phyloP scores from a whole-genome alignment of 2,113 vertebrate species.

The Zapus hudsonius region DNA sequence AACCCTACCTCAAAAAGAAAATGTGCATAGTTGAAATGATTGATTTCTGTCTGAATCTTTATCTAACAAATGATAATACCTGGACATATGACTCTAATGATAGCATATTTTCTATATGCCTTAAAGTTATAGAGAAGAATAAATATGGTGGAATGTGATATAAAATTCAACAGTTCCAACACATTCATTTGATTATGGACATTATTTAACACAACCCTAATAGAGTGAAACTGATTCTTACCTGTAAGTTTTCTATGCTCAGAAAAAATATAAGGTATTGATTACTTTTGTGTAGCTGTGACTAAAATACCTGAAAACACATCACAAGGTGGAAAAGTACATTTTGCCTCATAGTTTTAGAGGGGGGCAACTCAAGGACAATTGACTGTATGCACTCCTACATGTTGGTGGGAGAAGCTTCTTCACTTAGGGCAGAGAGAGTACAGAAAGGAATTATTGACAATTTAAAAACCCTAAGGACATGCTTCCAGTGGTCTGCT shows the following conservation, averaged over 20 bases:
- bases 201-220: neutral
- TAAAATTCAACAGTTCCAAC: neutral
- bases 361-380: no score
- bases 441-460: neutral
- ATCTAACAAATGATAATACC: neutral
- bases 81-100: neutral
- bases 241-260: neutral
- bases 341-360: neutral
- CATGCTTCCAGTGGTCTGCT: neutral
- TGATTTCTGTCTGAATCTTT: neutral
- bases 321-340: neutral
- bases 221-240: neutral
- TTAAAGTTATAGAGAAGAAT: neutral
- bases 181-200: neutral
- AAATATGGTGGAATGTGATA: neutral
- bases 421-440: neutral
- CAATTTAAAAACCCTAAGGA: neutral
- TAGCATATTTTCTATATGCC: neutral
- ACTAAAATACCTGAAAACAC: neutral
- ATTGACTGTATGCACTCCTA: neutral
- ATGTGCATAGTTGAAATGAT: no score
- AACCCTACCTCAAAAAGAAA: no score
- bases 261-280: neutral
- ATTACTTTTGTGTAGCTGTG: neutral
- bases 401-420: neutral